phyloP scores from a whole-genome alignment of 2,797 vertebrate genomes.

The Etheostoma perlongum region DNA sequence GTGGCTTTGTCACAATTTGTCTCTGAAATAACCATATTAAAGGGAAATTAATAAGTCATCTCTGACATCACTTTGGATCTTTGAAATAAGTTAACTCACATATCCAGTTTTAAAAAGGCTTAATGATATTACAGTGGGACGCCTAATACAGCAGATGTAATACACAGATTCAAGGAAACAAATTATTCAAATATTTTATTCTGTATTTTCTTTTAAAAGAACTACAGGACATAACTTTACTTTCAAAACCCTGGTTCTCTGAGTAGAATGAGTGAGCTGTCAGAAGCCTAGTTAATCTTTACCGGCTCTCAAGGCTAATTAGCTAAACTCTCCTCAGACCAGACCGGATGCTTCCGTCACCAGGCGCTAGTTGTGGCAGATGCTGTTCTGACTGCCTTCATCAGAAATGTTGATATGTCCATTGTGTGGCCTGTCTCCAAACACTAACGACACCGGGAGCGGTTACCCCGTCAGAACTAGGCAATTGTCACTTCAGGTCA shows the following conservation, averaged over 20 bases:
- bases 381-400: neutral
- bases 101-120: neutral
- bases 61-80: neutral
- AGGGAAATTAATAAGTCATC: neutral
- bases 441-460: neutral
- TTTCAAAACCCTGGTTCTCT: neutral
- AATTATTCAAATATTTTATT: neutral
- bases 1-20: slow-evolving; percentile 7
- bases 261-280: neutral
- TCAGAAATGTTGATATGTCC: neutral
- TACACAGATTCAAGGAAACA: neutral
- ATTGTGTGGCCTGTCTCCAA: neutral
- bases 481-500: neutral
- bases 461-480: neutral
- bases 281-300: slow-evolving; percentile 1
- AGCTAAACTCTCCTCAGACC: neutral
- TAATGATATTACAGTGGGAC: slow-evolving; percentile 7
- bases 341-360: neutral
- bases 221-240: neutral
- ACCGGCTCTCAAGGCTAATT: neutral
- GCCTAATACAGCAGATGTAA: neutral
- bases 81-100: slow-evolving; percentile 1
- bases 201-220: neutral
- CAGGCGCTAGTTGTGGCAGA: neutral
- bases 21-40: slow-evolving; percentile 23